A percentile compares a stretch with the other conserved stretches of the same genome.
phyloP scores from a whole-genome alignment of 2,113 vertebrate species.

The Notothenia coriiceps region DNA sequence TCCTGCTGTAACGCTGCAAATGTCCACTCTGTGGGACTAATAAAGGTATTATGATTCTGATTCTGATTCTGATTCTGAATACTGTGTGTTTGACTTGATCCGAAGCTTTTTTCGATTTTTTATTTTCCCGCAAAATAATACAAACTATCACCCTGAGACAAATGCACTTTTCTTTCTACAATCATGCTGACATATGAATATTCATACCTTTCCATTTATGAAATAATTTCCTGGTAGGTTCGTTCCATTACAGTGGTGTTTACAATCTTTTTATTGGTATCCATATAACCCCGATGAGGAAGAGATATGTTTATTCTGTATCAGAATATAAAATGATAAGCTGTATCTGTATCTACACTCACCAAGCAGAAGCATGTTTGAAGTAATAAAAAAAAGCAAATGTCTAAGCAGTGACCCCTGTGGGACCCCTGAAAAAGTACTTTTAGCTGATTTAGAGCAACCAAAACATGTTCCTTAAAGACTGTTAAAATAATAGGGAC shows the following conservation, averaged over 20 bases:
- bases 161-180: neutral
- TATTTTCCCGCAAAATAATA: too few relatives aligned
- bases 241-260: neutral
- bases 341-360: neutral
- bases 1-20: too few relatives aligned
- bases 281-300: neutral
- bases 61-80: neutral
- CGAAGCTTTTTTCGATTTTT: neutral
- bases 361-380: neutral
- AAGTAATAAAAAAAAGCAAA: neutral
- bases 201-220: too few relatives aligned
- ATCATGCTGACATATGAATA: neutral
- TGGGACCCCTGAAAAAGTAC: neutral
- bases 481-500: neutral
- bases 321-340: neutral
- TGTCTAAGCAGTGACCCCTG: neutral
- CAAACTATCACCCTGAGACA: neutral
- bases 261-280: neutral
- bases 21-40: too few relatives aligned
- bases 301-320: neutral
- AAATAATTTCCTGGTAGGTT: neutral
- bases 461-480: neutral
- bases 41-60: too few relatives aligned
- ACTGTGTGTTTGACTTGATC: neutral
- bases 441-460: neutral